These are phyloP conservation scores for Megalops cyprinoides DNA, from an alignment of 2,797 vertebrate genomes.

Conservation along the genomic window DNA sequence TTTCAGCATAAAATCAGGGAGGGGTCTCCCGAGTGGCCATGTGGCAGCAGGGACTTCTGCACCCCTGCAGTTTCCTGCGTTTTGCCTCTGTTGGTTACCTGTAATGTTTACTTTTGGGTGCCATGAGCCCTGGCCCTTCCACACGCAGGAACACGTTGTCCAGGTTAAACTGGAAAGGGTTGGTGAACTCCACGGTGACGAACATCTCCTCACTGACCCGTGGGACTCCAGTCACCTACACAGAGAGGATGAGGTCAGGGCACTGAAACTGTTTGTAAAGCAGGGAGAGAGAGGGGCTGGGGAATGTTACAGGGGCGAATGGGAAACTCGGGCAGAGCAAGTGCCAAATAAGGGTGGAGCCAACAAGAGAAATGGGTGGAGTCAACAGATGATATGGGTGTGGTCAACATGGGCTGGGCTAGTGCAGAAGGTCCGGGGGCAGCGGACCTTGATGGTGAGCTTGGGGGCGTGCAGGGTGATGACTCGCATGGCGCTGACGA, in stretches of 20 bases:
- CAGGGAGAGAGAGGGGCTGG: too few relatives aligned
- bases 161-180: constrained; percentile 81
- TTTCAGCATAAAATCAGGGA: too few relatives aligned
- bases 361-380: too few relatives aligned
- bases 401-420: too few relatives aligned
- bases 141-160: constrained; percentile 77
- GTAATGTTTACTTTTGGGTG: constrained; percentile 75
- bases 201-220: constrained; percentile 76
- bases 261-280: too few relatives aligned
- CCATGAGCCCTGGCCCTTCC: constrained; percentile 84
- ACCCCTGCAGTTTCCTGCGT: background rate
- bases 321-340: too few relatives aligned
- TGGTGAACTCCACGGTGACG: constrained; percentile 85
- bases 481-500: constrained; percentile 83
- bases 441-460: constrained; percentile 80
- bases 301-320: too few relatives aligned
- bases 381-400: too few relatives aligned
- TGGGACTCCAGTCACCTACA: constrained; percentile 73
- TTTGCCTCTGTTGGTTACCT: constrained; percentile 67
- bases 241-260: background rate
- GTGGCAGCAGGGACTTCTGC: too few relatives aligned
- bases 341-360: too few relatives aligned
- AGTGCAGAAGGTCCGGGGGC: background rate
- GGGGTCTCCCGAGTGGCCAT: too few relatives aligned
- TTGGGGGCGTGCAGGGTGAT: constrained; percentile 76